These are phyloP conservation scores for Naso thynnoides DNA, from an alignment of 2,797 vertebrate genomes.

Conservation along the genomic window DNA sequence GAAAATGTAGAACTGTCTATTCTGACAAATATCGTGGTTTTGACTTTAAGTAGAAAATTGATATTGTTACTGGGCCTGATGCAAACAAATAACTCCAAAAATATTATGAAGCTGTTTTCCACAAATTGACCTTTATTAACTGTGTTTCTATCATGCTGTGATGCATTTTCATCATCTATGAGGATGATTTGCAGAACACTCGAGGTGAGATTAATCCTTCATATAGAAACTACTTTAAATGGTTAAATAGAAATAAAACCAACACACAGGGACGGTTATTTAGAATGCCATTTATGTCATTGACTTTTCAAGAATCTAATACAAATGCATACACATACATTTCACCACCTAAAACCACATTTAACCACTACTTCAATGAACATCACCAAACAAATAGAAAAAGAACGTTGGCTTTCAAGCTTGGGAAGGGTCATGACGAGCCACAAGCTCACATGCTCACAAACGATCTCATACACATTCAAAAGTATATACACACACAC, in stretches of 20 bases:
- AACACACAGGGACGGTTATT: slow-evolving; percentile 54
- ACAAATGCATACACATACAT: slow-evolving; percentile 85
- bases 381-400: slow-evolving; percentile 81
- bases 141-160: not conserved
- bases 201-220: not conserved
- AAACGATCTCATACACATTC: slow-evolving; percentile 66
- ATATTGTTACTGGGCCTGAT: not conserved
- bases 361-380: slow-evolving; percentile 82
- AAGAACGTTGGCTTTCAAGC: slow-evolving; percentile 76
- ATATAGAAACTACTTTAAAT: not conserved
- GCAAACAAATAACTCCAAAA: not conserved
- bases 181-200: not conserved
- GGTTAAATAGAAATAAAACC: slow-evolving; percentile 21
- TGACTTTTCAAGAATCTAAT: slow-evolving; percentile 82
- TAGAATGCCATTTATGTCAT: slow-evolving; percentile 84
- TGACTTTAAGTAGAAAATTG: slow-evolving; percentile 5
- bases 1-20: slow-evolving; percentile 5
- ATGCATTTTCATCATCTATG: not conserved
- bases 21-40: slow-evolving; percentile 31
- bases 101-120: not conserved
- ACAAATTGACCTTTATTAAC: not conserved
- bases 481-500: slow-evolving; percentile 53
- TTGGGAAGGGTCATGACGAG: slow-evolving; percentile 56
- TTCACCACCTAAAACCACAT: slow-evolving; percentile 84
- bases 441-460: slow-evolving; percentile 66